Evolutionary conservation across 2,888 invertebrate genomes (phyloP), one percentile per base, ranked within the genome.

Genomic region (Baronia brevicornis): DNA sequence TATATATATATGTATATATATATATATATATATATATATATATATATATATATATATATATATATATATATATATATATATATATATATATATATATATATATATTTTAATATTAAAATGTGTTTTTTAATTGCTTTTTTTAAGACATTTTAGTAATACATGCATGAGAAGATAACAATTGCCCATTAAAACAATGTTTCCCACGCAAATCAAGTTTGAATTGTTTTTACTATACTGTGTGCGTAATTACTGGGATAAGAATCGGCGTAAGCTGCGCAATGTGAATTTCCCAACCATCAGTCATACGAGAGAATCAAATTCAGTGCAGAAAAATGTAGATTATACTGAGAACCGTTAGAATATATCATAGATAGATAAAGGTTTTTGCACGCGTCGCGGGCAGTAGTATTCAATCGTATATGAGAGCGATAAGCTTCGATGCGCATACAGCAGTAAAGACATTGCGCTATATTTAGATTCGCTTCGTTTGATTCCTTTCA

Each of bases 351-450:
- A 66, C 63, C 65, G 66, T 66, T 72, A 72, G 48, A 53, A 56
- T 55, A 48, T n/a, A n/a, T n/a, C n/a, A n/a, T 54, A 55, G 52
- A 56, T 50, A 58, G 49, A 37, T 36, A 54, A 61, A 58, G 56
- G 65, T 77, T 77, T 77, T 75, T 75, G 69, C 65, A 60, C 58
- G 17, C 18, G 53, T 55, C 51, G 51, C 51, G 51, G 52, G 54
- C 51, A 56, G 60, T 62, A 68, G 65, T 67, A 65, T 69, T 65
- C 64, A 59, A 65, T 68, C 66, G 60, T 61, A 68, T 69, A 63
- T 63, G 56, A 45, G 59, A 65, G 57, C 73, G 80, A 79, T 75
- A 77, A 66, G 79, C 75, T 78, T 51, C 60, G 65, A 54, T 73
- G 78, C 66, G 54, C 70, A 62, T 62, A 49, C 64, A 54, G 57